Evolutionary conservation across 2,888 invertebrate genomes (phyloP).

Genomic region (Ischnus inquisitorius): DNA sequence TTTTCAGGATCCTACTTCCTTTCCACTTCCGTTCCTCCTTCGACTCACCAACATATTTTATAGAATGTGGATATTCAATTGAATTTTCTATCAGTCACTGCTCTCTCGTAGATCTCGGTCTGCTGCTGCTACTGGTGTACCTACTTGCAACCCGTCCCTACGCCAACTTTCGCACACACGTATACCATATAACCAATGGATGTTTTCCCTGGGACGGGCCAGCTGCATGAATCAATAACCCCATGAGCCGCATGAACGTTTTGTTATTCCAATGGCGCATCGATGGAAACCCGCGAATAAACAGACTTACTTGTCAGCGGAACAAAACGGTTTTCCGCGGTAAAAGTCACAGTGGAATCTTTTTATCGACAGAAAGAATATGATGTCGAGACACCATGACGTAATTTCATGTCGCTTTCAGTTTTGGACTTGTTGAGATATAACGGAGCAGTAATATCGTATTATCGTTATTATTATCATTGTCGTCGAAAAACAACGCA

Average conservation of each 20-base stretch:
- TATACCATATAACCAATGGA: constrained; percentile 16
- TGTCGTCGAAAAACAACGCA: constrained; percentile 5
- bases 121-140: constrained; percentile 17
- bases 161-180: constrained; percentile 23
- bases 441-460: background rate
- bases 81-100: constrained; percentile 61
- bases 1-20: constrained; percentile 28
- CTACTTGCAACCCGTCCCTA: constrained; percentile 15
- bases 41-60: constrained; percentile 49
- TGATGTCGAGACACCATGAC: constrained; percentile 28
- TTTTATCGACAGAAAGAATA: constrained; percentile 11
- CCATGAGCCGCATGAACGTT: constrained; percentile 58
- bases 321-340: constrained; percentile 47
- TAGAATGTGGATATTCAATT: constrained; percentile 59
- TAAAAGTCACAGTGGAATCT: constrained; percentile 37
- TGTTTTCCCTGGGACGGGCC: constrained; percentile 48
- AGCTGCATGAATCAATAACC: constrained; percentile 59
- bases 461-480: constrained; percentile 18
- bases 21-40: constrained; percentile 5
- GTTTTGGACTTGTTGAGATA: background rate
- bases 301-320: constrained; percentile 55
- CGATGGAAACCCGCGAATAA: constrained; percentile 28
- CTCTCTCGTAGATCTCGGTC: constrained; percentile 29
- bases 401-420: constrained; percentile 33
- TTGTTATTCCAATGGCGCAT: constrained; percentile 54